Conservation (phyloP, 2,888 invertebrate genomes). For the Eretmocerus hayati region DNA sequence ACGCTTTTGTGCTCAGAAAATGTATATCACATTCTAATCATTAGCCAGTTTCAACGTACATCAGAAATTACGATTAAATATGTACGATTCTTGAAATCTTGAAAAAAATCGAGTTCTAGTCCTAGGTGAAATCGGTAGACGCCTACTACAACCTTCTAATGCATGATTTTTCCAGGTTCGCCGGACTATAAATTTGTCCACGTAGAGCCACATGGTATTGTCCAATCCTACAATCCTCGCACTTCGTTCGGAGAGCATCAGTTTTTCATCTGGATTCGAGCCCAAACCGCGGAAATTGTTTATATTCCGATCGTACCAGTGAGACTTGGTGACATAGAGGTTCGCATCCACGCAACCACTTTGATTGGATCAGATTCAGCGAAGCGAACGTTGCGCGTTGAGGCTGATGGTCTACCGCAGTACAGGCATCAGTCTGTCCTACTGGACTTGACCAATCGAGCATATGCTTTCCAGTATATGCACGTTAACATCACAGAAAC, state of each 20-base stretch:
- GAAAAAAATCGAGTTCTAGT: not conserved
- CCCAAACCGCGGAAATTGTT: conserved; percentile 75
- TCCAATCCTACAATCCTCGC: conserved; percentile 79
- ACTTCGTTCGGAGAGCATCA: conserved; percentile 92
- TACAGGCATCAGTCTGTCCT: conserved; percentile 87
- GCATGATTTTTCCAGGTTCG: conserved; percentile 56
- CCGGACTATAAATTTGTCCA: conserved; percentile 86
- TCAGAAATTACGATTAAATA: too few species aligned
- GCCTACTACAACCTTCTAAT: too few species aligned
- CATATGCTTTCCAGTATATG: conserved; percentile 89
- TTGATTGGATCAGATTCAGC: conserved; percentile 67
- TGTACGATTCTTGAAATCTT: too few species aligned
- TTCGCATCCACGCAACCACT: conserved; percentile 71
- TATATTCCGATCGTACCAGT: conserved; percentile 86
- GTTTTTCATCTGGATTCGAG: conserved; percentile 79
- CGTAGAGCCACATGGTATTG: conserved; percentile 80
- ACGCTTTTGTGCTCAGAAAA: too few species aligned
- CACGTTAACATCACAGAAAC: conserved; percentile 93
- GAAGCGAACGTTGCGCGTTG: conserved; percentile 61
- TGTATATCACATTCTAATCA: too few species aligned
- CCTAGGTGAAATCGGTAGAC: too few species aligned
- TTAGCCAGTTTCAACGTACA: too few species aligned
- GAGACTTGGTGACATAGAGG: conserved; percentile 65
- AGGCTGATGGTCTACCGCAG: conserved; percentile 87
- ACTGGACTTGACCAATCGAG: conserved; percentile 85